Conservation (phyloP, 2,888 invertebrate species). For the Drosophila hawaiiensis region DNA sequence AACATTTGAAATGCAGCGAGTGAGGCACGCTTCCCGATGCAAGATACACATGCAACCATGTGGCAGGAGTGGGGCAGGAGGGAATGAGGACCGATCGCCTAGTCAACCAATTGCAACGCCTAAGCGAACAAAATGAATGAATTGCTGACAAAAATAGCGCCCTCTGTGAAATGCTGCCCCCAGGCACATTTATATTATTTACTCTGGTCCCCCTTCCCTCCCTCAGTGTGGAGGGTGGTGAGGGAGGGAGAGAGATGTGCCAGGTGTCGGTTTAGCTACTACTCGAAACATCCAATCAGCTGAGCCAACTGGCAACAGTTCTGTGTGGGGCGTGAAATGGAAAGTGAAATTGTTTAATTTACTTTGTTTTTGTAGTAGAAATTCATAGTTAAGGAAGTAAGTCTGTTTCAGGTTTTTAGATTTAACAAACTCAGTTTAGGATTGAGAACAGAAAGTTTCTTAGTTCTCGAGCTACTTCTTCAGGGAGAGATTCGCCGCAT, state of each 20-base stretch:
- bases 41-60: conserved; percentile 1
- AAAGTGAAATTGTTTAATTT: not conserved
- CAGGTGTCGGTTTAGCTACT: conserved; percentile 15
- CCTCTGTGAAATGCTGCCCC: conserved; percentile 32
- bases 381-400: not conserved
- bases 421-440: not conserved
- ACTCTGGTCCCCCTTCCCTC: conserved; percentile 11
- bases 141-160: conserved; percentile 77
- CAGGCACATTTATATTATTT: conserved; percentile 52
- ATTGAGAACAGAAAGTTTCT: not conserved
- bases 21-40: conserved; percentile 64
- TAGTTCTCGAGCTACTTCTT: too few species aligned
- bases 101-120: conserved; percentile 61
- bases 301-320: conserved; percentile 3
- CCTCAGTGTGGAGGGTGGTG: not conserved
- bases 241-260: not conserved
- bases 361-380: not conserved
- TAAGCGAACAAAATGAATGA: conserved; percentile 64
- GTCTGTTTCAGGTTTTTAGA: not conserved
- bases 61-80: not conserved
- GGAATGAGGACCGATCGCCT: conserved; percentile 23
- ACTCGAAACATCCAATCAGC: conserved; percentile 18
- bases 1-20: conserved; percentile 71
- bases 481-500: too few species aligned
- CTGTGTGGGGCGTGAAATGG: not conserved